phyloP scores from a whole-genome alignment of 2,888 invertebrate species.

The Synergus japonicus region DNA sequence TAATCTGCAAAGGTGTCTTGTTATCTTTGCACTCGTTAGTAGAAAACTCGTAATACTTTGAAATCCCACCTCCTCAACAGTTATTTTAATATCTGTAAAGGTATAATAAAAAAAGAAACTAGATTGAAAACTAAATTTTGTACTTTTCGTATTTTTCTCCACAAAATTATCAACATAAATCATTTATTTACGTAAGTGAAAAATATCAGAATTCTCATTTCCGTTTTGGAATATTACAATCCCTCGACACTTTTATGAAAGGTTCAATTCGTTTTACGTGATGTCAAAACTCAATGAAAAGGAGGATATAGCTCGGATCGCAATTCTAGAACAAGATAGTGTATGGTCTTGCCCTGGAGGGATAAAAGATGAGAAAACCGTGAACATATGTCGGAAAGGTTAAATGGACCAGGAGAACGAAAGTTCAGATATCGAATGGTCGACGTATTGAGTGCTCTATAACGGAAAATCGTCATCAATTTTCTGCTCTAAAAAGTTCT shows the following conservation, averaged over 20 bases:
- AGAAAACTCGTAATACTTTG: background rate
- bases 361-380: constrained; percentile 33
- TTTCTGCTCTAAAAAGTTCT: constrained; percentile 11
- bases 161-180: too few relatives aligned
- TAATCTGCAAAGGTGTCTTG: constrained; percentile 36
- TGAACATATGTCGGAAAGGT: constrained; percentile 32
- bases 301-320: constrained; percentile 19
- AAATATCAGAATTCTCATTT: background rate
- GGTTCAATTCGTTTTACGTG: constrained; percentile 3
- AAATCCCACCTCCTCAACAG: background rate
- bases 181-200: background rate
- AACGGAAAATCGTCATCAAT: constrained; percentile 32
- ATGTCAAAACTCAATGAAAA: constrained; percentile 37
- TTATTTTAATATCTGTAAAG: background rate
- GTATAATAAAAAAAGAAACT: background rate
- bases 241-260: background rate
- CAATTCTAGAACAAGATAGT: constrained; percentile 34
- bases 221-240: background rate
- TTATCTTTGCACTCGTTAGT: background rate
- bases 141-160: background rate
- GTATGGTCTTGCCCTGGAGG: constrained; percentile 27
- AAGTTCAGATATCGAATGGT: constrained; percentile 32
- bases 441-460: constrained; percentile 23
- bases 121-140: background rate
- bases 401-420: constrained; percentile 34